phyloP scores from a whole-genome alignment of 2,888 invertebrate genomes.

The Nomada fabriciana region DNA sequence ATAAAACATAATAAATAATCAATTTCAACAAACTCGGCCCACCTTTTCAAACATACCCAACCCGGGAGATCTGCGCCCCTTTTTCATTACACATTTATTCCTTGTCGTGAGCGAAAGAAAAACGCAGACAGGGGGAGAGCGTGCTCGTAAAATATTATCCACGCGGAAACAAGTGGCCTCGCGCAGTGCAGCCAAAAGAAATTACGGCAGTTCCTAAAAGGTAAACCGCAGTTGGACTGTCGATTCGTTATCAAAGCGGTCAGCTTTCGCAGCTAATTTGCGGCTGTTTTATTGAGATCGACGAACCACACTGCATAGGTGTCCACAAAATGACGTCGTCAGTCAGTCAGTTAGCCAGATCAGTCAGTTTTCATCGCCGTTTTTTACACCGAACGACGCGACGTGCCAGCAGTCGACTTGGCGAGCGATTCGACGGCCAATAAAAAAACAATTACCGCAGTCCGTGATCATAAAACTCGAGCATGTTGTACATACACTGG shows the following conservation, averaged over 20 bases:
- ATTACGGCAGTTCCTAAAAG: constrained; percentile 16
- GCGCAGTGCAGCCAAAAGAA: not conserved
- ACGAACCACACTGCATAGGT: not conserved
- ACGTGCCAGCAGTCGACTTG: constrained; percentile 34
- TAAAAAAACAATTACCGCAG: constrained; percentile 66
- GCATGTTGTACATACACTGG: not conserved
- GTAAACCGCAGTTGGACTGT: constrained; percentile 11
- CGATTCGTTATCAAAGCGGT: constrained; percentile 22
- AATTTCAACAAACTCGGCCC: too few relatives aligned
- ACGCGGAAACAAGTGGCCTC: not conserved
- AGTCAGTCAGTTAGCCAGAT: constrained; percentile 1
- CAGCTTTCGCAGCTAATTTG: constrained; percentile 42
- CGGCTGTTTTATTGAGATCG: constrained; percentile 16
- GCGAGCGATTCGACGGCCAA: constrained; percentile 51
- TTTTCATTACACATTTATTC: too few relatives aligned
- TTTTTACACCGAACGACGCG: constrained; percentile 25
- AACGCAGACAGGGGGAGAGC: not conserved
- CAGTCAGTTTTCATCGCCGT: constrained; percentile 3
- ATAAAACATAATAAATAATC: too few relatives aligned
- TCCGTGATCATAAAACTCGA: constrained; percentile 52
- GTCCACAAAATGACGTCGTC: constrained; percentile 28
- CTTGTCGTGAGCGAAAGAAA: not conserved
- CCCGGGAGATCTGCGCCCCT: too few relatives aligned
- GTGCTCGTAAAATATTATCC: not conserved
- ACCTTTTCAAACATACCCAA: too few relatives aligned